These are phyloP conservation scores for Polymixis flavicincta DNA, from an alignment of 2,888 invertebrate species.

Conservation along the genomic window DNA sequence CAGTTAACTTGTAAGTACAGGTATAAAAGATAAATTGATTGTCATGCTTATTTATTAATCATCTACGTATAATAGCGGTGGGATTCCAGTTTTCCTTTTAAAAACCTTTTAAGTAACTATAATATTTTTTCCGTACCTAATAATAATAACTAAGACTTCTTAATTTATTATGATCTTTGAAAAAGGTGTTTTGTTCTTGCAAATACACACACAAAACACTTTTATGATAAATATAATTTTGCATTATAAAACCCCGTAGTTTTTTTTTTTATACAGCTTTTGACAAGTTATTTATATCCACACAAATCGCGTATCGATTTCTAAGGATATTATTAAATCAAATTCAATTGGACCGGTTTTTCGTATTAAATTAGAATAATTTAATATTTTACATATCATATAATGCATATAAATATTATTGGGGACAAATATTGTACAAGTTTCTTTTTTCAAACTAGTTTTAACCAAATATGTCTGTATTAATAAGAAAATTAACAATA, in stretches of 20 bases:
- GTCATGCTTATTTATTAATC: slow-evolving; percentile 35
- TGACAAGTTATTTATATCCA: background rate
- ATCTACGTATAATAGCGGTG: background rate
- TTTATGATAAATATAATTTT: background rate
- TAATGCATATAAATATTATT: slow-evolving; percentile 1
- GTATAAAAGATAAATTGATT: slow-evolving; percentile 41
- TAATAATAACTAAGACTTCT: no score
- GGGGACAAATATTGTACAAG: background rate
- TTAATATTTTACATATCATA: slow-evolving; percentile 14
- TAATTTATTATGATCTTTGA: no score
- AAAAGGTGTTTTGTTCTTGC: no score
- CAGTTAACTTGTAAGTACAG: slow-evolving; percentile 25
- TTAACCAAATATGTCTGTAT: background rate
- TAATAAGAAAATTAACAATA: slow-evolving; percentile 2
- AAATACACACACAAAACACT: no score
- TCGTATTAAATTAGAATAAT: slow-evolving; percentile 25
- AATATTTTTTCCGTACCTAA: no score
- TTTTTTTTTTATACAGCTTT: no score
- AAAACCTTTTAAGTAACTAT: no score
- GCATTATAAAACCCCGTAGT: background rate
- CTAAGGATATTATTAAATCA: background rate
- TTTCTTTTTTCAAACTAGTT: slow-evolving; percentile 23
- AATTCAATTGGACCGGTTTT: slow-evolving; percentile 16
- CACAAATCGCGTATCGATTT: background rate
- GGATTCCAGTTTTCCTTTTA: no score